Conservation (phyloP, 2,113 vertebrate genomes). For the Centropristis striata region DNA sequence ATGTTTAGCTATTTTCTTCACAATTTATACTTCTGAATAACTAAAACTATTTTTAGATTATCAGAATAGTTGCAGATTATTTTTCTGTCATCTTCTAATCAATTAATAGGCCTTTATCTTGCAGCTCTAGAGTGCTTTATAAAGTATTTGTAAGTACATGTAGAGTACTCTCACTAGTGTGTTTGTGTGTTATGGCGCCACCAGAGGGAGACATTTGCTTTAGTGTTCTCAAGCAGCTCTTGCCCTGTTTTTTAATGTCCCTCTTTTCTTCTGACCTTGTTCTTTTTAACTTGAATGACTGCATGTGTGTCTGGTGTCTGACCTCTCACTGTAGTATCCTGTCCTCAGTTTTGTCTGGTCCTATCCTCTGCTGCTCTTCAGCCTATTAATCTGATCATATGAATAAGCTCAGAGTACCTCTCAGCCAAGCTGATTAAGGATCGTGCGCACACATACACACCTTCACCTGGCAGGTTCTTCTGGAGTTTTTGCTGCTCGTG, state of each 20-base stretch:
- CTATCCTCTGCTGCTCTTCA: background rate
- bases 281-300: background rate
- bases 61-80: too few species aligned
- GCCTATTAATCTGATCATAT: conserved; percentile 3
- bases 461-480: conserved; percentile 29
- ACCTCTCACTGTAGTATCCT: background rate
- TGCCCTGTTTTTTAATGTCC: background rate
- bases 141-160: background rate
- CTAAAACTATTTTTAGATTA: too few species aligned
- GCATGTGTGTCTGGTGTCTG: background rate
- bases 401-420: conserved; percentile 14
- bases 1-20: too few species aligned
- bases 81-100: too few species aligned
- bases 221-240: background rate
- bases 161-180: background rate
- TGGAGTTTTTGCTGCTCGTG: background rate
- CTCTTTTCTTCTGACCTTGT: conserved; percentile 2
- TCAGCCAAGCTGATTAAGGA: conserved; percentile 7
- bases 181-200: conserved; percentile 45
- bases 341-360: background rate
- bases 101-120: too few species aligned
- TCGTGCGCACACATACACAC: background rate
- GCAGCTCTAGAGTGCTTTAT: too few species aligned
- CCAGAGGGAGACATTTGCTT: conserved; percentile 70
- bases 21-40: background rate